A percentile compares a stretch with the other conserved stretches of the same genome.
Evolutionary conservation across 2,113 vertebrate genomes (phyloP).

Genomic region (Prolemur simus): DNA sequence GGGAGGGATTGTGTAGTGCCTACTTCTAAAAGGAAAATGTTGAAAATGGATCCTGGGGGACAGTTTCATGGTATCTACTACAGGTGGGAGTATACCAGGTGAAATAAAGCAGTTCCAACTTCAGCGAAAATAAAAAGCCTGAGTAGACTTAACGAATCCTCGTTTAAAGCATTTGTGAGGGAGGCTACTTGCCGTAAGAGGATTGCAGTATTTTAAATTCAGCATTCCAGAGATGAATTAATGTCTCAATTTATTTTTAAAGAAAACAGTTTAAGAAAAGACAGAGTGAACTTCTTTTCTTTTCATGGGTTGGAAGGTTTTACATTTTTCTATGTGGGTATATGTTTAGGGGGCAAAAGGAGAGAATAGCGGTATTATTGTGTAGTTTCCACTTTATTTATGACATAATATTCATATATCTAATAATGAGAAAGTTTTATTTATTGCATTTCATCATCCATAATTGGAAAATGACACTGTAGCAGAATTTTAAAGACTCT

Average conservation of each 20-base stretch:
- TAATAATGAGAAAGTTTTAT: not conserved
- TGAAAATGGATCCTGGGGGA: not conserved
- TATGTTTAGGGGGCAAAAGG: not conserved
- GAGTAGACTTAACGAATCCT: not conserved
- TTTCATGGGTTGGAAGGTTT: not conserved
- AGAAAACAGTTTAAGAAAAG: not conserved
- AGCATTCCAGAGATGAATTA: not conserved
- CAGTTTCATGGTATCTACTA: not conserved
- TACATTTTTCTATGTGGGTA: not conserved
- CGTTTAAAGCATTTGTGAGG: not conserved
- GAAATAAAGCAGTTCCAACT: not conserved
- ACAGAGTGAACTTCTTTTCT: not conserved
- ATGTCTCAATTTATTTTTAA: conserved; percentile 4
- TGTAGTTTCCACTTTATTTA: not conserved
- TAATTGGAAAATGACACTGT: not conserved
- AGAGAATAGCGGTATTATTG: not conserved
- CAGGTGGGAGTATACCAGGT: not conserved
- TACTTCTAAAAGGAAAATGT: not conserved
- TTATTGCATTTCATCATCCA: not conserved
- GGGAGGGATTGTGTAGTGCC: accelerated
- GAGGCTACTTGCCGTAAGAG: not conserved
- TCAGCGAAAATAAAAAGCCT: not conserved
- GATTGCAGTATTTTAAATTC: not conserved
- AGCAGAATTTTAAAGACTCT: not conserved
- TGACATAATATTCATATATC: not conserved